These are phyloP conservation scores for Drosophila birchii DNA, from an alignment of 2,888 invertebrate genomes.

Conservation along the genomic window DNA sequence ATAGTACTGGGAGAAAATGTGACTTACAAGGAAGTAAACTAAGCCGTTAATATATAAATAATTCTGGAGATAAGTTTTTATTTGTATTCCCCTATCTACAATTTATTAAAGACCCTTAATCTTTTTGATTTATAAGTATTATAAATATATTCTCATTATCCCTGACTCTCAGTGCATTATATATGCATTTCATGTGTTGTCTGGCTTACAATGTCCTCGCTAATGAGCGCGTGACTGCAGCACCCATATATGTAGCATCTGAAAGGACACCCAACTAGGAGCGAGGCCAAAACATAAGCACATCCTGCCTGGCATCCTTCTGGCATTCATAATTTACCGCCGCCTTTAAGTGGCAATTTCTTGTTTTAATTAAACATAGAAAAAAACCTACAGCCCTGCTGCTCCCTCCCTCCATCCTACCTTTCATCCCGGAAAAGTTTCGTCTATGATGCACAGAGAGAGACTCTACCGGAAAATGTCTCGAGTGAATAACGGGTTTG, in stretches of 20 bases:
- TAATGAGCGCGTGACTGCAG: conserved; percentile 71
- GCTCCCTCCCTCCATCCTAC: neutral
- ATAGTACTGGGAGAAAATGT: conserved; percentile 2
- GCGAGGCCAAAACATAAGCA: conserved; percentile 10
- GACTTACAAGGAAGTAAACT: neutral
- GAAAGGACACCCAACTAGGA: conserved; percentile 14
- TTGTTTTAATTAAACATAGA: conserved; percentile 73
- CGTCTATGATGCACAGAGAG: conserved; percentile 15
- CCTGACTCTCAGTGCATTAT: conserved; percentile 1
- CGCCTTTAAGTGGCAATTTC: conserved; percentile 76
- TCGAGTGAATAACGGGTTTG: conserved; percentile 72
- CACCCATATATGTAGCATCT: conserved; percentile 15
- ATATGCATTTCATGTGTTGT: neutral
- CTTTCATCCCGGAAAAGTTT: conserved; percentile 22
- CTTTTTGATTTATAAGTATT: neutral
- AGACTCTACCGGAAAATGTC: conserved; percentile 44
- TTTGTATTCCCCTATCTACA: too few relatives aligned
- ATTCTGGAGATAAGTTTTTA: rapidly evolving
- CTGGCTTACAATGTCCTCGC: conserved; percentile 53
- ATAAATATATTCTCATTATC: neutral
- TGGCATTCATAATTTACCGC: conserved; percentile 54
- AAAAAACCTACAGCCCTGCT: conserved; percentile 18
- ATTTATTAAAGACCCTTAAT: neutral
- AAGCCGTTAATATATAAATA: neutral
- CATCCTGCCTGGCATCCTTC: conserved; percentile 44